Evolutionary conservation across 2,113 vertebrate species (phyloP), one percentile per base, ranked within the genome.

Genomic region (Mesoclemmys tuberculata): DNA sequence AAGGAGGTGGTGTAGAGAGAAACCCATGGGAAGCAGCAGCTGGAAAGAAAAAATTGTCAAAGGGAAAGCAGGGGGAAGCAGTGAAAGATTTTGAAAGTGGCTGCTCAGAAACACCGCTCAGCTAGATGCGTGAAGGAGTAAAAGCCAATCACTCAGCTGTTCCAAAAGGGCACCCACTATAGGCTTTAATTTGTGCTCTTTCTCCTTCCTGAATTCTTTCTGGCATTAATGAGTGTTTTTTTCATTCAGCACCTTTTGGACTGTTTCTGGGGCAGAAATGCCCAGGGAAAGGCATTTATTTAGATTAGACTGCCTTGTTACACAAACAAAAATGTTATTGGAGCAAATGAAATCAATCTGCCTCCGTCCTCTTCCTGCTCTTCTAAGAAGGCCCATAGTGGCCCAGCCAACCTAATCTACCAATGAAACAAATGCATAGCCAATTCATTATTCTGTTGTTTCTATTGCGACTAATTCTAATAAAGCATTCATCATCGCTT

Each of bases 91-190:
- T 82, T 44, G 27, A 24, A 64, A 1, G 3, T 56, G 10, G 7
- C 29, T 1, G 19, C 19, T 41, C 38, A 3, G 38, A 0, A 19
- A n/a, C 21, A 74, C 38, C 18, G 7, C 41, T 54, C 54, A 10
- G 29, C n/a, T 26, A 55, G 61, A 3, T 3, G 44, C 4, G 35
- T 12, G 6, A 22, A 54, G 41, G 27, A 85, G 49, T 0, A 0
- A 7, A 3, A 8, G 35, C 49, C 8, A 0, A 8, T n/a, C 5
- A 1, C 1, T 0, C 1, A 41, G 14, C 78, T 26, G 58, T 6
- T 3, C 38, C 4, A 12, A 8, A 77, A 10, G 24, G 71, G 27
- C 64, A 41, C 26, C 29, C 51, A 22, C 0, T 19, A 7, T 18
- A 35, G 6, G 13, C 1, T 35, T 75, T 16, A 22, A 3, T 21